Percentiles rank a stretch among this genome's conserved stretches.
phyloP scores from a whole-genome alignment of 2,797 vertebrate species.

The Fistularia commersonii region DNA sequence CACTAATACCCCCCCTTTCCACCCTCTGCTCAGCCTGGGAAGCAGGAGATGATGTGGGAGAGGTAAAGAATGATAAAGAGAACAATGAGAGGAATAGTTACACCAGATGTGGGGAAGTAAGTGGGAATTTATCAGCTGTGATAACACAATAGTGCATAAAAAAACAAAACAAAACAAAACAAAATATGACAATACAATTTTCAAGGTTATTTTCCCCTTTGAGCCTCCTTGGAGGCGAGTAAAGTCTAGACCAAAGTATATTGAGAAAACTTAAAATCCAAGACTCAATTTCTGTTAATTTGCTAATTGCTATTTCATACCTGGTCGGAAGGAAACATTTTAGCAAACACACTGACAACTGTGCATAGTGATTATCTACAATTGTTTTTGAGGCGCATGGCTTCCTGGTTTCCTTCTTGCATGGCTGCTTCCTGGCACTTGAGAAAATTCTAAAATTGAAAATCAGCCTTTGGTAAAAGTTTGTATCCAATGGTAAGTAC shows the following conservation, averaged over 20 bases:
- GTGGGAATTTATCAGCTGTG: constrained; percentile 9
- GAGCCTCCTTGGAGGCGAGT: neutral
- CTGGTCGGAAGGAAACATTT: too few species aligned
- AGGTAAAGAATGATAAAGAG: constrained; percentile 27
- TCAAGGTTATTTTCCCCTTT: constrained; percentile 7
- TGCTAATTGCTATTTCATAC: neutral
- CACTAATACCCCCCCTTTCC: constrained; percentile 39
- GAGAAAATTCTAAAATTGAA: constrained; percentile 46
- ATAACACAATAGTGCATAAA: too few species aligned
- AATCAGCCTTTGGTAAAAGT: constrained; percentile 52
- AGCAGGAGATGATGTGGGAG: constrained; percentile 22
- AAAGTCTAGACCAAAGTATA: neutral
- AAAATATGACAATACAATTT: too few species aligned
- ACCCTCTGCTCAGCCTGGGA: constrained; percentile 21
- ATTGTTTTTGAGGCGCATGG: constrained; percentile 14
- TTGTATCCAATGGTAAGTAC: constrained; percentile 40
- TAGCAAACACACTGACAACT: constrained; percentile 27
- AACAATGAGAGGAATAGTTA: constrained; percentile 23
- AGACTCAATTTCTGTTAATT: too few species aligned
- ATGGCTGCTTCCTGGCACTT: constrained; percentile 33
- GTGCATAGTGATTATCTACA: constrained; percentile 3
- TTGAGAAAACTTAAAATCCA: neutral
- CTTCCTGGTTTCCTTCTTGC: constrained; percentile 12
- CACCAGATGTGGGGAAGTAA: constrained; percentile 20
- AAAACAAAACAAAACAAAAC: too few species aligned